Evolutionary conservation across 2,797 vertebrate genomes (phyloP).

Genomic region (Manis javanica): DNA sequence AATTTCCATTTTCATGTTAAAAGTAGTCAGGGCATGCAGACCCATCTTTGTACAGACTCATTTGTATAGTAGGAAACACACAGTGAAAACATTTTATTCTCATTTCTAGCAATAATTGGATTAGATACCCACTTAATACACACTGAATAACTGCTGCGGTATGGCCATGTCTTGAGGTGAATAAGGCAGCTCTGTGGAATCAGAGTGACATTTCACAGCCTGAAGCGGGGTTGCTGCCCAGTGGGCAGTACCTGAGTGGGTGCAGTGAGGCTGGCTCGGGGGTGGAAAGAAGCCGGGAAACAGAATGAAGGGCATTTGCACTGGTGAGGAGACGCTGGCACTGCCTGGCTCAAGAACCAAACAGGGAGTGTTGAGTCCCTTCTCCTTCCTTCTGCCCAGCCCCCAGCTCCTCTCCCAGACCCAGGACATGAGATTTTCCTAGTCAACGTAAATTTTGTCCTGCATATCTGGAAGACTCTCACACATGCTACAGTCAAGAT

Average conservation of each 20-base stretch:
- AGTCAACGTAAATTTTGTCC: too few species aligned
- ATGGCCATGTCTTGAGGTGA: background rate
- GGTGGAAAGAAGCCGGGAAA: background rate
- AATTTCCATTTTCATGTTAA: accelerated
- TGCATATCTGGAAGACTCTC: too few species aligned
- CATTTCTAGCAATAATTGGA: background rate
- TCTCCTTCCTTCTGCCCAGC: background rate
- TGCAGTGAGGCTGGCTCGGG: accelerated
- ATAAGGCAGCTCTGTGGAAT: background rate
- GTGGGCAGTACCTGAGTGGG: background rate
- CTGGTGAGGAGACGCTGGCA: too few species aligned
- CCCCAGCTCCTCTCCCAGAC: background rate
- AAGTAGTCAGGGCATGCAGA: background rate
- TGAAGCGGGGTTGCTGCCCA: too few species aligned
- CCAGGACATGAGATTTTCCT: too few species aligned
- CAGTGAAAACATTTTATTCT: background rate
- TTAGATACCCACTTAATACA: background rate
- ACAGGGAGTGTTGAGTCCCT: too few species aligned
- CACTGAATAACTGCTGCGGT: background rate
- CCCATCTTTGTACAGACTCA: background rate
- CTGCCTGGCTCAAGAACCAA: background rate
- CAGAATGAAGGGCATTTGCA: too few species aligned
- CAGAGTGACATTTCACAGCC: background rate
- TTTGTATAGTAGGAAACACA: background rate
- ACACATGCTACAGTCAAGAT: too few species aligned